Conservation (phyloP, 1,140 invertebrate genomes). For the Zophobas morio region DNA sequence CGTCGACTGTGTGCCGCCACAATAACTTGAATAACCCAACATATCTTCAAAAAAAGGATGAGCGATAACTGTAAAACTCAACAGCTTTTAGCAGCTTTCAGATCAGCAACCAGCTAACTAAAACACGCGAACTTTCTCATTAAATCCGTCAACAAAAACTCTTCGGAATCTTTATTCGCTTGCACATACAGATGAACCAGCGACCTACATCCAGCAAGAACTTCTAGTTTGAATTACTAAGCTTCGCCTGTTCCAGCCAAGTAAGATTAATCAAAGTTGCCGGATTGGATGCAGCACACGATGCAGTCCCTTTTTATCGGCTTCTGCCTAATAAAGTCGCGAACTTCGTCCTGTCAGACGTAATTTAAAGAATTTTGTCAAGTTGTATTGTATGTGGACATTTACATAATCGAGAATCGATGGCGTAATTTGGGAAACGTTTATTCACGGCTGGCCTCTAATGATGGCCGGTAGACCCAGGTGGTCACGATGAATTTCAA, state of each 20-base stretch:
- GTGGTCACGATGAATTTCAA: constrained; percentile 28
- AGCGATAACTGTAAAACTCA: too few relatives aligned
- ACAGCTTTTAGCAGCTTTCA: too few relatives aligned
- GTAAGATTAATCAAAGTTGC: constrained; percentile 53
- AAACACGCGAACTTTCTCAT: too few relatives aligned
- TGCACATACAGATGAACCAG: constrained; percentile 52
- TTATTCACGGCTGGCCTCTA: constrained; percentile 8
- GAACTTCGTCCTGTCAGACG: neutral
- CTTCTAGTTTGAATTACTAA: constrained; percentile 46
- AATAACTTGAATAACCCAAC: too few relatives aligned
- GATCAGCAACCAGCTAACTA: too few relatives aligned
- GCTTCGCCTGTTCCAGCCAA: constrained; percentile 12
- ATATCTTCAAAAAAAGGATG: too few relatives aligned
- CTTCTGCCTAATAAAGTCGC: neutral
- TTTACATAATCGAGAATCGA: constrained; percentile 37
- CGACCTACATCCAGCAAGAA: constrained; percentile 48
- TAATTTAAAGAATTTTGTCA: constrained; percentile 40
- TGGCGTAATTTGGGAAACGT: neutral
- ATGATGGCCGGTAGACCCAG: constrained; percentile 16
- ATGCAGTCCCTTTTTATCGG: neutral
- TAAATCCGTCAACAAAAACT: too few relatives aligned
- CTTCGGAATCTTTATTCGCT: too few relatives aligned
- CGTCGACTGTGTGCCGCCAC: too few relatives aligned
- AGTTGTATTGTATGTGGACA: neutral
- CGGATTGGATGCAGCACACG: constrained; percentile 46